phyloP scores from a whole-genome alignment of 2,113 vertebrate genomes.

The Riparia riparia region DNA sequence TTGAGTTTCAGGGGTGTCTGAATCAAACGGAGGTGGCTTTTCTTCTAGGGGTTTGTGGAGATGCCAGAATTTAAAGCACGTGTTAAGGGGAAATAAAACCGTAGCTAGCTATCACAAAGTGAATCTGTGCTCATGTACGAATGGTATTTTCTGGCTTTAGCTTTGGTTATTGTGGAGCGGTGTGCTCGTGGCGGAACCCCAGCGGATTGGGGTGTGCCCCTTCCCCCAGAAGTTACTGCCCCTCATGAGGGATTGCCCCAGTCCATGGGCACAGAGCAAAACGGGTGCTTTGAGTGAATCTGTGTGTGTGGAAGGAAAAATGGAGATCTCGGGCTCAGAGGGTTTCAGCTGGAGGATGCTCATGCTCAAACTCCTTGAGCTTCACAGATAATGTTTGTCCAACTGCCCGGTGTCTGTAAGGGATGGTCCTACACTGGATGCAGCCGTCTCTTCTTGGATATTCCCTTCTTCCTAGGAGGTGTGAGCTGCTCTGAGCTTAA shows the following conservation, averaged over 20 bases:
- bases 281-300: not conserved
- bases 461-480: not conserved
- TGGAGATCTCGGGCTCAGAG: fast-evolving
- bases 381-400: not conserved
- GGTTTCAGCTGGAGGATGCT: not conserved
- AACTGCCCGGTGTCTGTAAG: fast-evolving
- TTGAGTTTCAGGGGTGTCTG: not conserved
- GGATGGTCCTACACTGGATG: not conserved
- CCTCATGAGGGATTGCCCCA: fast-evolving
- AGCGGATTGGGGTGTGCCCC: fast-evolving
- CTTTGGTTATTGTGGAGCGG: not conserved
- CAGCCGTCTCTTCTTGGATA: not conserved
- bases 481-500: not conserved
- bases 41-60: not conserved
- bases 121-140: not conserved
- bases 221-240: not conserved
- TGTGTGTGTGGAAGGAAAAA: not conserved
- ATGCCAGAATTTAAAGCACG: not conserved
- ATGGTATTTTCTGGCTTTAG: not conserved
- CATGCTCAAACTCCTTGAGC: not conserved
- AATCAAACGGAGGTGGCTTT: not conserved
- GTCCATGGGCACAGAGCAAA: not conserved
- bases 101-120: not conserved
- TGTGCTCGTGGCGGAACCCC: not conserved
- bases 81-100: not conserved